Conservation (phyloP, 2,888 invertebrate species). For the Coelinius sp. region DNA sequence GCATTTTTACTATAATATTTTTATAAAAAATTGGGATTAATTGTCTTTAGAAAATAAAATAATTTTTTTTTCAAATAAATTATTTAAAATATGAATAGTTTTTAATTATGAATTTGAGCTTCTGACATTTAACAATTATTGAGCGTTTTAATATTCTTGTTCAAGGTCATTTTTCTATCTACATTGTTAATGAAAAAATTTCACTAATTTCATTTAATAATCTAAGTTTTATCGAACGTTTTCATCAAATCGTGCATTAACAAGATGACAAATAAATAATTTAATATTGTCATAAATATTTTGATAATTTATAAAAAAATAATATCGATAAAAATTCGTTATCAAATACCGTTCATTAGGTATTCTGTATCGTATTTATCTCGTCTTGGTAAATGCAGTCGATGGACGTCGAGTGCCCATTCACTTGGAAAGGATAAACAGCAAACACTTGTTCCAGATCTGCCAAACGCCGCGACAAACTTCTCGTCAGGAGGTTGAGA, state of each 20-base stretch:
- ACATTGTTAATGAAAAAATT: conserved; percentile 20
- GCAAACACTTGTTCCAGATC: conserved; percentile 32
- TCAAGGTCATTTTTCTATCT: conserved; percentile 18
- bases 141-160: conserved; percentile 28
- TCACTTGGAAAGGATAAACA: conserved; percentile 32
- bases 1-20: not conserved
- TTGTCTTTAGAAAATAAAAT: not conserved
- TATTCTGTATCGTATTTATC: not conserved
- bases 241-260: conserved; percentile 15
- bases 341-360: not conserved
- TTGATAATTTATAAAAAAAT: not conserved
- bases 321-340: not conserved
- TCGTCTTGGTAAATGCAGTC: conserved; percentile 8
- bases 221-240: conserved; percentile 34
- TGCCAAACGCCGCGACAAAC: conserved; percentile 12
- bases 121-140: conserved; percentile 33
- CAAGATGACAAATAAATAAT: not conserved
- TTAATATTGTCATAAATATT: not conserved
- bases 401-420: conserved; percentile 29
- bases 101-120: conserved; percentile 12
- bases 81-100: not conserved
- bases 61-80: not conserved
- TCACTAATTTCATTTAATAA: conserved; percentile 15
- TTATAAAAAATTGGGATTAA: not conserved
- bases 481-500: not conserved